Base-by-base conservation (phyloP, 2,797 vertebrate genomes). In the Phoxinus dragarum region DNA sequence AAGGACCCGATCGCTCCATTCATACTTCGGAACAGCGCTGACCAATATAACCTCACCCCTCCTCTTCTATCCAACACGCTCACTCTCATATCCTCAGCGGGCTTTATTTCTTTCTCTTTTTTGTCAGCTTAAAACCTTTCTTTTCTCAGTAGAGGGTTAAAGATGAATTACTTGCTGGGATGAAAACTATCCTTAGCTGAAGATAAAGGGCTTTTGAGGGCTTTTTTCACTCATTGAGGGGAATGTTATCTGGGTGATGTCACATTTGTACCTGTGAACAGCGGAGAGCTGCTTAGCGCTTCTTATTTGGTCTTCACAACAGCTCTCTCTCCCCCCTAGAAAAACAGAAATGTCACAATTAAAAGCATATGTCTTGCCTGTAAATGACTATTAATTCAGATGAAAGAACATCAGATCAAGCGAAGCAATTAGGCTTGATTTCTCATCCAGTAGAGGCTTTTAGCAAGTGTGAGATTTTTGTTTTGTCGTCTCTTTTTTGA, bases 1-100 rank as follows among this genome's bases (percentile, higher is more conserved):
- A 95, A 93, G 95, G 93, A 95, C 93, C 93, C 91, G 92, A 93
- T 94, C 94, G 94, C 95, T 95, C 91, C 93, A 94, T 95, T 95
- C 94, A 89, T 91, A 91, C 89, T 92, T 93, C 94, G 90, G 93
- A 93, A 92, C 92, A 90, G 85, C 49, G 82, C 81, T 94, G 92
- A 90, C 93, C 94, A 92, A 79, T 90, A 90, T 94, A 94, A 95
- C 94, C 94, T 91, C 93, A 93, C 90, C 91, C 85, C 88, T 90
- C 81, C 90, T 90, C 90, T 90, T 31, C 88, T 89, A 90, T 92
- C 93, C 92, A 92, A 61, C 81, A 74, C 78, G 86, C 42, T 59
- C 68, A 74, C 84, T 88, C 44, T 54, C 64, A 84, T 77, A 84
- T 88, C 61, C 40, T 84, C 44, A 87, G 61, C 67, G 71, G 80